Evolutionary conservation across 2,888 invertebrate species (phyloP).

Genomic region (Drosophila recens): DNA sequence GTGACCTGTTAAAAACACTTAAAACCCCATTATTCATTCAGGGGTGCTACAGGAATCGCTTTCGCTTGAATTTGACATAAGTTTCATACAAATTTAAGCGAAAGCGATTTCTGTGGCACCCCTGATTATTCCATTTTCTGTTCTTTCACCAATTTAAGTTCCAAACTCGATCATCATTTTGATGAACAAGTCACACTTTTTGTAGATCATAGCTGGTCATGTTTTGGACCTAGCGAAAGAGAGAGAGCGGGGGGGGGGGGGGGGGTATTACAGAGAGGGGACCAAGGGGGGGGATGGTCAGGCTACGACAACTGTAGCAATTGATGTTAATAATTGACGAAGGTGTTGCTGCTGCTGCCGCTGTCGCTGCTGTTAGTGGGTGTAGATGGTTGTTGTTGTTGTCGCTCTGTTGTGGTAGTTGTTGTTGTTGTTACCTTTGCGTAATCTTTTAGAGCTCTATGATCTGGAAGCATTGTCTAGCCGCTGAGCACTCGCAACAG

Average conservation of each 20-base stretch:
- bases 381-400: slow-evolving; percentile 45
- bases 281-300: slow-evolving; percentile 53
- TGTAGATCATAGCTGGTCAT: slow-evolving; percentile 25
- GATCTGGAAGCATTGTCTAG: slow-evolving; percentile 59
- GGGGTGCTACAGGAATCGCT: no score
- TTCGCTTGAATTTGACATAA: no score
- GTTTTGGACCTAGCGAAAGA: not conserved
- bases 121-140: not conserved
- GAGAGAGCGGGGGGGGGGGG: not conserved
- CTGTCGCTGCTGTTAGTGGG: slow-evolving; percentile 59
- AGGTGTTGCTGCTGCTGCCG: slow-evolving; percentile 63
- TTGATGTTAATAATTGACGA: slow-evolving; percentile 83
- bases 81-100: no score
- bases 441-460: slow-evolving; percentile 69
- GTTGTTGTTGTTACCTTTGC: slow-evolving; percentile 67
- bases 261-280: not conserved
- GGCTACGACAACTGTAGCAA: slow-evolving; percentile 83
- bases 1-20: not conserved
- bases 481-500: slow-evolving; percentile 47
- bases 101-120: no score
- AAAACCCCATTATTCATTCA: not conserved
- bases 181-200: slow-evolving; percentile 10
- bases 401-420: slow-evolving; percentile 24
- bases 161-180: not conserved
- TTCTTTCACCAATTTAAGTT: not conserved